Conservation (phyloP, 2,797 vertebrate genomes). For the Phalloptychus januarius region DNA sequence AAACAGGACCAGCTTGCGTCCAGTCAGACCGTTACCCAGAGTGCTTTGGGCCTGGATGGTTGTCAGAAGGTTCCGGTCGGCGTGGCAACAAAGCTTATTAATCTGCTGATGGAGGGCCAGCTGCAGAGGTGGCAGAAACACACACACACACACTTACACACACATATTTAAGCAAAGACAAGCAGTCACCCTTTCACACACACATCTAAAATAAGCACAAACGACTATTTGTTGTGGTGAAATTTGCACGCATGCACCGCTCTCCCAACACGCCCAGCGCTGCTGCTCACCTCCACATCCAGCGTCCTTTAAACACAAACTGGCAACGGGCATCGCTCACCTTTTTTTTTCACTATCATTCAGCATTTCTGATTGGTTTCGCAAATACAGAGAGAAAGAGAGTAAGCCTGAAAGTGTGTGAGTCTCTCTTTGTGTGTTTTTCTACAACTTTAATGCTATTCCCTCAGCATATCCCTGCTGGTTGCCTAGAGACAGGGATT, state of each 20-base stretch:
- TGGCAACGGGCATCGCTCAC: slow-evolving; percentile 44
- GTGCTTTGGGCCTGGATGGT: slow-evolving; percentile 93
- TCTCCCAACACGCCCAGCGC: slow-evolving; percentile 31
- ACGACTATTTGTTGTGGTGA: slow-evolving; percentile 41
- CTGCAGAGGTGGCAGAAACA: slow-evolving; percentile 86
- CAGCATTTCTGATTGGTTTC: slow-evolving; percentile 81
- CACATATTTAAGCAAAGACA: slow-evolving; percentile 10
- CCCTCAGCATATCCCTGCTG: slow-evolving; percentile 92
- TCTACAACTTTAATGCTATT: slow-evolving; percentile 99
- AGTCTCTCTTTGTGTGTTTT: slow-evolving; percentile 40
- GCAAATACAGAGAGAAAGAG: slow-evolving; percentile 80
- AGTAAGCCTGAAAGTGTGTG: slow-evolving; percentile 46
- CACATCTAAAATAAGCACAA: slow-evolving; percentile 40
- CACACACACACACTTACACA: slow-evolving; percentile 14
- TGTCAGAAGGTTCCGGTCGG: slow-evolving; percentile 99
- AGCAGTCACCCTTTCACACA: slow-evolving; percentile 7
- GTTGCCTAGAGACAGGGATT: slow-evolving; percentile 99
- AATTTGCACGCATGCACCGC: slow-evolving; percentile 25
- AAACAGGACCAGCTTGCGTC: slow-evolving; percentile 94
- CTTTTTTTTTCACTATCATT: slow-evolving; percentile 26
- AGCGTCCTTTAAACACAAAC: slow-evolving; percentile 37
- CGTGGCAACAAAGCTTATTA: slow-evolving; percentile 99
- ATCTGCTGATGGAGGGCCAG: slow-evolving; percentile 99
- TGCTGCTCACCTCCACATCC: slow-evolving; percentile 51
- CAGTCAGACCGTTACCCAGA: slow-evolving; percentile 95